Evolutionary conservation across 2,113 vertebrate genomes (phyloP).

Genomic region (Turnix velox): DNA sequence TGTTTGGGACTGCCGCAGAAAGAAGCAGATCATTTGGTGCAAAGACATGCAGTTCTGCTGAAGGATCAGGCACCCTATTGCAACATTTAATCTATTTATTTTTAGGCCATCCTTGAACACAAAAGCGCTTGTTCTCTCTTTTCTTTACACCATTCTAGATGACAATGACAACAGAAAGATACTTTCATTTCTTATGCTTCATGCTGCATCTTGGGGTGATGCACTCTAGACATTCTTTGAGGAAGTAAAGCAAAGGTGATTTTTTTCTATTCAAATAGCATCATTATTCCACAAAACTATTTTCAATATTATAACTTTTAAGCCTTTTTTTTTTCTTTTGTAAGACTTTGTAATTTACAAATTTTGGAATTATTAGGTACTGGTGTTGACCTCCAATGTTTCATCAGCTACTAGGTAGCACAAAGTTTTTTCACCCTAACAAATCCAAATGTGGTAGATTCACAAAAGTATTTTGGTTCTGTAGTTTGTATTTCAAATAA

Average conservation of each 20-base stretch:
- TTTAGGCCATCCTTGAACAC: neutral
- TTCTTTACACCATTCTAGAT: neutral
- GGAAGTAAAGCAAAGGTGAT: neutral
- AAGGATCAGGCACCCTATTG: neutral
- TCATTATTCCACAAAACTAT: neutral
- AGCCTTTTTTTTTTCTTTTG: neutral
- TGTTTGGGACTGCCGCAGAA: neutral
- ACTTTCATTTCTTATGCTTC: neutral
- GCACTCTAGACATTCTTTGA: neutral
- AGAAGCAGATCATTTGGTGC: neutral
- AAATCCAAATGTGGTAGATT: neutral
- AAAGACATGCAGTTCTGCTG: neutral
- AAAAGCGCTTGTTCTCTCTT: neutral
- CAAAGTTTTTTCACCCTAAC: neutral
- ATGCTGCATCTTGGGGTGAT: neutral
- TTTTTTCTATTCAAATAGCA: neutral
- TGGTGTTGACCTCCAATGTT: neutral
- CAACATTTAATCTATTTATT: neutral
- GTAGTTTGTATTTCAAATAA: neutral
- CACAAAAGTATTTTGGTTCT: neutral
- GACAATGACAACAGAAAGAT: neutral
- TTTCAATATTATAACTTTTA: neutral
- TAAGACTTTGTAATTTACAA: neutral
- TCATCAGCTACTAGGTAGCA: neutral
- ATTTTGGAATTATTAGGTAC: neutral